These are phyloP conservation scores for Lasioglossum villosulum DNA, from an alignment of 2,888 invertebrate genomes.

Conservation along the genomic window DNA sequence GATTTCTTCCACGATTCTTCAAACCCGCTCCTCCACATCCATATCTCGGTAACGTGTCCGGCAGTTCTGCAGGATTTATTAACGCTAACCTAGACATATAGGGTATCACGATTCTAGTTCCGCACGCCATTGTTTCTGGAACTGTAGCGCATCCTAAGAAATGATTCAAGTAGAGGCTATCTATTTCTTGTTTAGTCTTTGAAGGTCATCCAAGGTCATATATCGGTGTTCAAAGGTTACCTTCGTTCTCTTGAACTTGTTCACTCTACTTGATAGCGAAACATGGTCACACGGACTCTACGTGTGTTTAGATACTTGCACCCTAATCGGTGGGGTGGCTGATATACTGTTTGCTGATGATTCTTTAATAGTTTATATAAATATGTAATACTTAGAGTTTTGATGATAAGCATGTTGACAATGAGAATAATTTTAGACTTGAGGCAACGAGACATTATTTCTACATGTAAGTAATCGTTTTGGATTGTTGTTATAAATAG, in stretches of 20 bases:
- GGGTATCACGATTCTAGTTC: not conserved
- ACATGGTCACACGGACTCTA: not conserved
- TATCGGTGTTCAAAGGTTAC: too few relatives aligned
- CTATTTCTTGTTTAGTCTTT: too few relatives aligned
- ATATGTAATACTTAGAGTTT: not conserved
- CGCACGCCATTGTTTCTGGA: not conserved
- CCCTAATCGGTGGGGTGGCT: not conserved
- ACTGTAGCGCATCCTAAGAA: not conserved
- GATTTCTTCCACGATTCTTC: constrained; percentile 4
- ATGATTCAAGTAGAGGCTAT: not conserved
- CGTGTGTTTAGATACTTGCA: not conserved
- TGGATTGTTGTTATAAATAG: too few relatives aligned
- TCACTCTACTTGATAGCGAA: not conserved
- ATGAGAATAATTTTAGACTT: too few relatives aligned
- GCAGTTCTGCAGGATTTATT: constrained; percentile 25
- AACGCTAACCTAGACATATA: constrained; percentile 9
- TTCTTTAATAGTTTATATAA: not conserved
- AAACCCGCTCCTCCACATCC: not conserved
- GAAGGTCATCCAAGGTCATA: too few relatives aligned
- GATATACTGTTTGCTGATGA: not conserved
- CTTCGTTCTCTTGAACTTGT: too few relatives aligned
- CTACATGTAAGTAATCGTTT: too few relatives aligned
- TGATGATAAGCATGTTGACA: not conserved
- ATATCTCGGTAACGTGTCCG: not conserved
- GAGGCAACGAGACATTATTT: too few relatives aligned